Evolutionary conservation across 2,113 vertebrate species (phyloP).

Genomic region (Passer domesticus): DNA sequence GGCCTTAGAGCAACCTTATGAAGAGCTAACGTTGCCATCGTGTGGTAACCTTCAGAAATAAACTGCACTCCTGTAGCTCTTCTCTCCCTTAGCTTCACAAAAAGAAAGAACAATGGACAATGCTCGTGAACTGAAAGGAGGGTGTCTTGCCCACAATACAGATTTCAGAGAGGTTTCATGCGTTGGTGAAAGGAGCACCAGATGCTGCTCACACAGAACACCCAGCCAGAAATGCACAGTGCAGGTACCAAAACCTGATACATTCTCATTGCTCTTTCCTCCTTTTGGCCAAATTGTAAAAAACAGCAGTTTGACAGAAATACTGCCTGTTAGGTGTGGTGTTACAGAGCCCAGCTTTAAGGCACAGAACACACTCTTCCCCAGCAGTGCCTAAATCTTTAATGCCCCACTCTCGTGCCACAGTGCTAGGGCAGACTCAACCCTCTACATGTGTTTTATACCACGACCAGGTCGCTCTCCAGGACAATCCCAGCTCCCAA

Average conservation of each 20-base stretch:
- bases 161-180: not conserved
- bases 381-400: fast-evolving
- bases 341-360: not conserved
- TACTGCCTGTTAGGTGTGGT: not conserved
- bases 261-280: not conserved
- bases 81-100: fast-evolving
- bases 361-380: fast-evolving
- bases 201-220: fast-evolving
- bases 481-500: not conserved
- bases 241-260: fast-evolving
- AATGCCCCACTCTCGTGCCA: fast-evolving
- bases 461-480: fast-evolving
- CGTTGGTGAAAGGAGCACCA: not conserved
- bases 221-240: not conserved
- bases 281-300: not conserved
- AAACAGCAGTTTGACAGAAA: not conserved
- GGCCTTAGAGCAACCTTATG: fast-evolving
- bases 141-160: fast-evolving
- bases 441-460: fast-evolving
- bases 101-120: not conserved
- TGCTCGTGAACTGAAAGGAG: fast-evolving
- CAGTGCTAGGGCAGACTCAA: not conserved
- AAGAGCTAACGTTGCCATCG: conserved; percentile 6
- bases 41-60: not conserved
- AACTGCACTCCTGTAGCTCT: fast-evolving